phyloP scores from a whole-genome alignment of 2,797 vertebrate genomes.

The Gymnothorax reevesii region DNA sequence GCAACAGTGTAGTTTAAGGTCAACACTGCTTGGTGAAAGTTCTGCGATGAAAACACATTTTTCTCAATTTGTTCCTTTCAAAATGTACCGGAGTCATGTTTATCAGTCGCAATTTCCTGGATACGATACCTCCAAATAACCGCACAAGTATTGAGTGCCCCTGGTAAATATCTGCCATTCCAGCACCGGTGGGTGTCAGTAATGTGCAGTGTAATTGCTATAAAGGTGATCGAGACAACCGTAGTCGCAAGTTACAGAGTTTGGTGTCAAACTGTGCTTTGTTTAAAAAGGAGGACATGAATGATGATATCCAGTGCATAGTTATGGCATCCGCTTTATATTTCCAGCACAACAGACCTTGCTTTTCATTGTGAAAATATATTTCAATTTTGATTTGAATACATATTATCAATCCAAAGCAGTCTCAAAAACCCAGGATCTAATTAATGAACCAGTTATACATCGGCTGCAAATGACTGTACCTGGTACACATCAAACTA shows the following conservation, averaged over 20 bases:
- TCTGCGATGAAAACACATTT: too few species aligned
- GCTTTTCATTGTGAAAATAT: constrained; percentile 11
- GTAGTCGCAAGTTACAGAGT: neutral
- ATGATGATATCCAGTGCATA: neutral
- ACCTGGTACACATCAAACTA: constrained; percentile 21
- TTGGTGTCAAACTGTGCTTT: neutral
- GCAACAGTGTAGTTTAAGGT: too few species aligned
- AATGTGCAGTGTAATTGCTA: neutral
- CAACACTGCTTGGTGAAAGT: too few species aligned
- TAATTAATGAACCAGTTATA: constrained; percentile 14
- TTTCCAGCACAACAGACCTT: neutral
- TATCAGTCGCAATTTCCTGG: too few species aligned
- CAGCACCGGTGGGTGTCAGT: neutral
- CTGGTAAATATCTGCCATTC: too few species aligned
- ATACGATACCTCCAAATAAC: too few species aligned
- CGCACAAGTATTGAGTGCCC: too few species aligned
- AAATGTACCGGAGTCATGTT: too few species aligned
- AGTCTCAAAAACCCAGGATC: constrained; percentile 22
- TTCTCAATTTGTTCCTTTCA: too few species aligned
- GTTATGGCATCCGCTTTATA: constrained; percentile 12
- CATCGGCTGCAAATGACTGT: constrained; percentile 24
- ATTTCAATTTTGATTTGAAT: constrained; percentile 12
- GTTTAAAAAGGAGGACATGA: neutral
- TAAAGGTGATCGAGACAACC: neutral
- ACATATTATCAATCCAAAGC: constrained; percentile 10